Percentiles rank a stretch among this genome's conserved stretches.
These are phyloP conservation scores for Zygothrica quintamaculata DNA, from an alignment of 2,888 invertebrate genomes.

Conservation along the genomic window DNA sequence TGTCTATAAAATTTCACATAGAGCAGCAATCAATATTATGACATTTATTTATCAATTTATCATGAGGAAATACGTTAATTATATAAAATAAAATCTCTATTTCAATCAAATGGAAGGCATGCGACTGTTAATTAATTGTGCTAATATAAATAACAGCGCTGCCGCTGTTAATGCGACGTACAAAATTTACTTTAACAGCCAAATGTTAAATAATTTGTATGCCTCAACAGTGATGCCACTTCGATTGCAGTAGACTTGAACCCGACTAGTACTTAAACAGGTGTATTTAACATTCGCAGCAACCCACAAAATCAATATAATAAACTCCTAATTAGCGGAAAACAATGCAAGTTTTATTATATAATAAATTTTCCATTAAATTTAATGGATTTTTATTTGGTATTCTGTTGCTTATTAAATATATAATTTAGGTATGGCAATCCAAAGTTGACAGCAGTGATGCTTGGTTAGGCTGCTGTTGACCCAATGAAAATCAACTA, in stretches of 20 bases:
- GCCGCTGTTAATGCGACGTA: neutral
- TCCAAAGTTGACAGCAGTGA: neutral
- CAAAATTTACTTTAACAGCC: slow-evolving; percentile 21
- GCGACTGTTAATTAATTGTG: neutral
- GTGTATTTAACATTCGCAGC: too few species aligned
- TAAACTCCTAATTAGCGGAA: too few species aligned
- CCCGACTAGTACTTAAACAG: too few species aligned
- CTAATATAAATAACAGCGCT: neutral
- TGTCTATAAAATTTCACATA: too few species aligned
- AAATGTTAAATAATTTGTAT: slow-evolving; percentile 24
- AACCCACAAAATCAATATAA: too few species aligned
- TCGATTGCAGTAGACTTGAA: too few species aligned
- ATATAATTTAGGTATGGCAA: slow-evolving; percentile 4
- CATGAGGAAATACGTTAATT: slow-evolving; percentile 25
- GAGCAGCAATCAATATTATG: slow-evolving; percentile 6
- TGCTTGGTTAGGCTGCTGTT: too few species aligned
- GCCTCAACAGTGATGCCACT: neutral
- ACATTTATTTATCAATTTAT: slow-evolving; percentile 8
- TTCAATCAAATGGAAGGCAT: slow-evolving; percentile 4
- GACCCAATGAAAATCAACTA: neutral
- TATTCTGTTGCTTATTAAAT: too few species aligned
- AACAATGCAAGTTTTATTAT: too few species aligned
- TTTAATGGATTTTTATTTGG: too few species aligned
- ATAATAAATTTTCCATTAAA: too few species aligned
- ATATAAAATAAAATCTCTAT: slow-evolving; percentile 34